These are phyloP conservation scores for Tholera decimalis DNA, from an alignment of 2,888 invertebrate genomes.

Conservation along the genomic window DNA sequence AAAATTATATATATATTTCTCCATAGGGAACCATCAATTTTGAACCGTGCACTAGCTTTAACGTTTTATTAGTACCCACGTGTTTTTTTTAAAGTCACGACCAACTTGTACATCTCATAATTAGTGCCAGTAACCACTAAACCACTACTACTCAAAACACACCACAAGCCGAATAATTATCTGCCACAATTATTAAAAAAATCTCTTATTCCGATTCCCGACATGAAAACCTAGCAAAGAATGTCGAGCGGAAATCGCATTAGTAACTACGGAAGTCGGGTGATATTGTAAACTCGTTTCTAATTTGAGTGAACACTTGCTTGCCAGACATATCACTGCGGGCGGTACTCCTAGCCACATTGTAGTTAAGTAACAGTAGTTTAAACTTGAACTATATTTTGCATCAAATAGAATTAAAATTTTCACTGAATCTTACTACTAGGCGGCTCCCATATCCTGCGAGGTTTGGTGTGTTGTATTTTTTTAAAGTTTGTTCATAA, in stretches of 20 bases:
- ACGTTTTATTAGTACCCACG: too few species aligned
- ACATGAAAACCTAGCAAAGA: neutral
- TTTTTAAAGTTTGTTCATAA: too few species aligned
- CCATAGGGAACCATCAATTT: too few species aligned
- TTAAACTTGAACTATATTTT: neutral
- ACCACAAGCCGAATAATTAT: neutral
- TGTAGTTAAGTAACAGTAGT: constrained; percentile 22
- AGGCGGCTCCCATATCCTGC: too few species aligned
- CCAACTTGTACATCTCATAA: too few species aligned
- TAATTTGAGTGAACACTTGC: constrained; percentile 63
- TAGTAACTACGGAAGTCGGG: constrained; percentile 39
- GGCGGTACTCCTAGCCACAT: constrained; percentile 36
- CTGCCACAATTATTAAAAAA: neutral
- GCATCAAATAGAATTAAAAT: too few species aligned
- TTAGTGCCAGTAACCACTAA: neutral
- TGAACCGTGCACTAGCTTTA: too few species aligned
- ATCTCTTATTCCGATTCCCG: neutral
- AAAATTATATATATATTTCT: too few species aligned
- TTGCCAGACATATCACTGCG: constrained; percentile 57
- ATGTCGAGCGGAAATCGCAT: constrained; percentile 53
- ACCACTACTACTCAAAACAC: too few species aligned
- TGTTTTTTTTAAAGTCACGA: too few species aligned
- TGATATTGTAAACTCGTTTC: constrained; percentile 57
- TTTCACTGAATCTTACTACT: too few species aligned
- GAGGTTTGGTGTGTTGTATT: too few species aligned